Evolutionary conservation across 1,140 invertebrate genomes (phyloP).

Genomic region (Microvelia longipes): DNA sequence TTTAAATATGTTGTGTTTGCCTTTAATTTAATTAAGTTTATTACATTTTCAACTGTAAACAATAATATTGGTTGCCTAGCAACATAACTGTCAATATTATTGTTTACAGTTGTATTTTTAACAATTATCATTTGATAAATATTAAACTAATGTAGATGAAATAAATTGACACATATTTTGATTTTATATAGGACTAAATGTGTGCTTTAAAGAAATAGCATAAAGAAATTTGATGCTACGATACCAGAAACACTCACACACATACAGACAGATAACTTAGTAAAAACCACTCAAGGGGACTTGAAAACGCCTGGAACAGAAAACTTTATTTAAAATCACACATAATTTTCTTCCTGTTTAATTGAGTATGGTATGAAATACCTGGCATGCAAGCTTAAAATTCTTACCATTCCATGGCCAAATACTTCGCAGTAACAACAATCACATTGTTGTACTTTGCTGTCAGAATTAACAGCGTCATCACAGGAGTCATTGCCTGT

Average conservation of each 20-base stretch:
- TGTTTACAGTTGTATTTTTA: too few relatives aligned
- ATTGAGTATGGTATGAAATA: not conserved
- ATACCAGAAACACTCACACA: not conserved
- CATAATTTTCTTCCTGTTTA: not conserved
- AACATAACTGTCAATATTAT: too few relatives aligned
- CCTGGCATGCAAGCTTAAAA: not conserved
- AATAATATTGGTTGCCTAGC: too few relatives aligned
- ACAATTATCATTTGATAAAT: too few relatives aligned
- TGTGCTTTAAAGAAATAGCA: not conserved
- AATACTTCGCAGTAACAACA: slow-evolving; percentile 60
- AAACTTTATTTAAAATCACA: not conserved
- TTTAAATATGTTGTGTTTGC: too few relatives aligned
- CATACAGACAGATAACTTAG: too few relatives aligned
- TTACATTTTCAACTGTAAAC: too few relatives aligned
- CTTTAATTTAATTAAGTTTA: too few relatives aligned
- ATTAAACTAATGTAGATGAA: too few relatives aligned
- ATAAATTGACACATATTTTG: too few relatives aligned
- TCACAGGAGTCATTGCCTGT: not conserved
- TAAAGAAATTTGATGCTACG: not conserved
- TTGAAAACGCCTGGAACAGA: too few relatives aligned
- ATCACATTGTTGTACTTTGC: slow-evolving; percentile 43
- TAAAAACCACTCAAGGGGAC: too few relatives aligned
- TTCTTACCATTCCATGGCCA: slow-evolving; percentile 45
- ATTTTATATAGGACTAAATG: not conserved
- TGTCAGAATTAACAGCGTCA: not conserved